A percentile compares a stretch with the other conserved stretches of the same genome.
Conservation (phyloP, 2,113 vertebrate genomes). For the Orthonyx spaldingii region DNA sequence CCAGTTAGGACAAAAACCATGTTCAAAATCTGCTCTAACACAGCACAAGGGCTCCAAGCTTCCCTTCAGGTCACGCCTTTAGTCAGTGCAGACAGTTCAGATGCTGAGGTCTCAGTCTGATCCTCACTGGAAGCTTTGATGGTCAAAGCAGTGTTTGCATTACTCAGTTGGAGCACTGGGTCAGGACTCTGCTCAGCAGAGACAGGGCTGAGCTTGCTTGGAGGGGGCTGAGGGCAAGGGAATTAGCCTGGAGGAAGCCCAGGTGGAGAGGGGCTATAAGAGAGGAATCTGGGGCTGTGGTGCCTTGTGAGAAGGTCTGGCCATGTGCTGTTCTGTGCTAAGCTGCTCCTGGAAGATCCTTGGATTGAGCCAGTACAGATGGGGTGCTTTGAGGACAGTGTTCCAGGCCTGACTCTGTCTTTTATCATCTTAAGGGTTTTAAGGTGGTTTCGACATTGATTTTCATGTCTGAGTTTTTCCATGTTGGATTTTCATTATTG, state of each 20-base stretch:
- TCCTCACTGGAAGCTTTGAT: neutral
- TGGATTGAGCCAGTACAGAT: neutral
- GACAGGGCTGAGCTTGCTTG: neutral
- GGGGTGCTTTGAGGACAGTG: constrained; percentile 61
- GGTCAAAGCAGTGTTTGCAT: neutral
- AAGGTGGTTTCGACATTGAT: constrained; percentile 73
- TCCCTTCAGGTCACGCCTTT: neutral
- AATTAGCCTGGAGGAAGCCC: neutral
- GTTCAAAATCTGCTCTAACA: neutral
- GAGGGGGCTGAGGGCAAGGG: neutral
- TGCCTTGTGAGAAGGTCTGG: neutral
- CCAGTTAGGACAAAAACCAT: neutral
- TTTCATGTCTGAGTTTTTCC: constrained; percentile 69
- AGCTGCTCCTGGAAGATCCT: neutral
- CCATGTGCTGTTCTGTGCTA: neutral
- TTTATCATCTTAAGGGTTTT: constrained; percentile 67
- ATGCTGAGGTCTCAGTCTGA: neutral
- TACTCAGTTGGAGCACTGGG: neutral
- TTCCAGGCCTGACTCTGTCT: constrained; percentile 62
- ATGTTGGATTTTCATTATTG: constrained; percentile 68
- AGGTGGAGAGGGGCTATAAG: neutral
- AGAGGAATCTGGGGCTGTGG: neutral
- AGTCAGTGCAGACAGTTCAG: neutral
- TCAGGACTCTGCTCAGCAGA: neutral
- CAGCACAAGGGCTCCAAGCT: neutral